Base-by-base conservation (phyloP, 2,888 invertebrate species). In the Plebejus anna region DNA sequence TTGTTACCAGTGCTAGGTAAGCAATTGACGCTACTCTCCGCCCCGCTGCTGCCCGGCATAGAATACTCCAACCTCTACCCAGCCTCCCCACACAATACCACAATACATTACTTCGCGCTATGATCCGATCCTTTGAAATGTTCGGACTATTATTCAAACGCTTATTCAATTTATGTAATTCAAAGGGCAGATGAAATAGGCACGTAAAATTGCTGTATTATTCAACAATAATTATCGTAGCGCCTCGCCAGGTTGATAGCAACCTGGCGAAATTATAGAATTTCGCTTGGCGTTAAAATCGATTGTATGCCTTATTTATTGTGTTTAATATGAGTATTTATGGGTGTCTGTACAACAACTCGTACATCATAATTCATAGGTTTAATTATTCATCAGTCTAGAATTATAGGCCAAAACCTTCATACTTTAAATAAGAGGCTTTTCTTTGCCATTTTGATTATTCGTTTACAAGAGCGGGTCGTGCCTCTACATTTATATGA, bases 21-120 rank as follows among this genome's bases (percentile, higher is more conserved):
- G 47, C 11, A 11, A 2, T 47, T 47, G 2, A 9, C 55, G 16
- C 16, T 55, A 16, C 55, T 16, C 55, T 16, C 55, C 55, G 16
- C 16, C 16, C 55, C 4, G 16, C 16, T 55, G 55, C 55, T 4
- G 16, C 55, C 55, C 55, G 16, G 16, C 55, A 55, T 55, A 4
- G 16, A 9, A 2, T 16, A 4, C 11, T 16, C 4, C 1, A 16
- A 55, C 16, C 0, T 55, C 55, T 55, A 91, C 84, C 86, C 66
- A 66, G 32, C 66, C 83, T 81, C 81, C 81, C 80, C 82, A 83
- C 82, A 86, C 88, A 89, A 88, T 90, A 85, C 83, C 85, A 86
- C 83, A 83, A 83, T 87, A 83, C 82, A 85, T 86, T 85, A 82
- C 81, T 84, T 81, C 83, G 83, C 82, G 85, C 85, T 86, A 85